Conservation (phyloP, 2,888 invertebrate species). For the Polydrusus tereticollis region DNA sequence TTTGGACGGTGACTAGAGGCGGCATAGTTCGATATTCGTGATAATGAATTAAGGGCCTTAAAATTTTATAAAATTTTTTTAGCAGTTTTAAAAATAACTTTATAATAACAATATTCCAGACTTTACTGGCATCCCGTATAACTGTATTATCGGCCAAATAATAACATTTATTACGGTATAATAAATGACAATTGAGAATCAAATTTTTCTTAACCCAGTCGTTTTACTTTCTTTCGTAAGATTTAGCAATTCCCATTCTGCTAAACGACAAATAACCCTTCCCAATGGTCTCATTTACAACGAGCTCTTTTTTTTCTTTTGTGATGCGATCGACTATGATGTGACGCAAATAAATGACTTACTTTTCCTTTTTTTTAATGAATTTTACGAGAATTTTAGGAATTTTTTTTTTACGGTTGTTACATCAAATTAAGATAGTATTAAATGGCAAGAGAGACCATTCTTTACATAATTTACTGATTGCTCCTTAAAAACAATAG, state of each 20-base stretch:
- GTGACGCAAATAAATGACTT: conserved; percentile 38
- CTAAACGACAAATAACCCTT: conserved; percentile 45
- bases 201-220: background rate
- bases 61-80: too few relatives aligned
- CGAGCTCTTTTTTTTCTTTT: conserved; percentile 34
- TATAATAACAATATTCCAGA: too few relatives aligned
- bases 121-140: too few relatives aligned
- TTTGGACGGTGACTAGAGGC: too few relatives aligned
- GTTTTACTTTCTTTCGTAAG: background rate
- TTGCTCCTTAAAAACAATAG: too few relatives aligned
- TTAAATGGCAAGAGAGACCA: too few relatives aligned
- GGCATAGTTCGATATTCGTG: too few relatives aligned
- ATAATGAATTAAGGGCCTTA: too few relatives aligned
- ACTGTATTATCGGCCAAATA: too few relatives aligned
- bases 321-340: conserved; percentile 33
- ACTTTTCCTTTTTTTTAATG: conserved; percentile 35
- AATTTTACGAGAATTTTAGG: conserved; percentile 32
- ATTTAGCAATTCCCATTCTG: conserved; percentile 31
- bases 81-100: too few relatives aligned
- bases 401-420: background rate
- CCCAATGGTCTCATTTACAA: conserved; percentile 34
- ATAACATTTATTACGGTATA: too few relatives aligned
- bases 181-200: background rate
- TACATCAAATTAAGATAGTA: background rate
- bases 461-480: too few relatives aligned